Evolutionary conservation across 1,140 invertebrate species (phyloP), one percentile per base, ranked within the genome.

Genomic region (Ceratosolen solmsi): DNA sequence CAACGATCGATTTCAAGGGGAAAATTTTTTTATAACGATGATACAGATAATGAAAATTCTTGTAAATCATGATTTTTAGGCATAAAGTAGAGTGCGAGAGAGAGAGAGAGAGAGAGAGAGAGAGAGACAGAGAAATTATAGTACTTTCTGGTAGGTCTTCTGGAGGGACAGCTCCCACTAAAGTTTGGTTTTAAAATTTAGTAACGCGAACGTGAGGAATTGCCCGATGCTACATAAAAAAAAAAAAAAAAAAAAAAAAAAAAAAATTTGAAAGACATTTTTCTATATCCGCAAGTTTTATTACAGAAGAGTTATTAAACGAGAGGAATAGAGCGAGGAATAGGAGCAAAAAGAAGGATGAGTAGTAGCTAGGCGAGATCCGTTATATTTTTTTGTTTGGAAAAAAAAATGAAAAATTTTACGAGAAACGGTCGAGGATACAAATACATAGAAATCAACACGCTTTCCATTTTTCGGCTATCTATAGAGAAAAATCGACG

Each of bases 181-280:
- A 77, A 60, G 74, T 87, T 88, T 84, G 83, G 79, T 86, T 84
- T 82, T 83, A 82, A 86, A 87, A 86, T 84, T 86, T 87, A 86
- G 79, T 86, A 84, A 79, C 76, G 76, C 76, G 80, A 82, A 89
- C 82, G 89, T 89, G 89, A 91, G 89, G 88, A 90, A 91, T 91
- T 90, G 90, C 88, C 89, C 85, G 80, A 85, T 89, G 85, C 87
- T 83, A 75, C 75, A 78, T 56, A 86, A 83, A 78, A 84, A 84
- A 77, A 77, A 84, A 84, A 77, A 77, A 84, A 77, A 77, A 84
- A 84, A 77, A 77, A 86, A 83, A 78, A 84, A 84, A 77, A 77
- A 84, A 84, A 77, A 77, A 36, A 36, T 38, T 13, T 9, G 3
- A 5, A 83, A 82, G 38, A 84, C 83, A 84, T 79, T 83, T 77